Conservation (phyloP, 2,888 invertebrate species). For the Noctuana brunneofusca region DNA sequence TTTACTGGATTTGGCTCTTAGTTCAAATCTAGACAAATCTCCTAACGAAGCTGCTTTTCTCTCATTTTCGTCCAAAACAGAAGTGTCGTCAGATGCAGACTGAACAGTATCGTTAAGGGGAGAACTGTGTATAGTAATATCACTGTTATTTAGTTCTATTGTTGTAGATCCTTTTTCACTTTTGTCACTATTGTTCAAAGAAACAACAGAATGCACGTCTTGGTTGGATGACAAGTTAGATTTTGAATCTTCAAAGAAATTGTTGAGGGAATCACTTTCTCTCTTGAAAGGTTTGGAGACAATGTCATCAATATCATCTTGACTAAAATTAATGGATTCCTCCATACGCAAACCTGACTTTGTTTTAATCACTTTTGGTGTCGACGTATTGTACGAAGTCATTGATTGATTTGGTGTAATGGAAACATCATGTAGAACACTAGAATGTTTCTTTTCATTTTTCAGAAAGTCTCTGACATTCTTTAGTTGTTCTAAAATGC, state of each 20-base stretch:
- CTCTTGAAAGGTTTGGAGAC: slow-evolving; percentile 75
- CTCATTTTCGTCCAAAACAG: slow-evolving; percentile 83
- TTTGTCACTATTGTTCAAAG: slow-evolving; percentile 75
- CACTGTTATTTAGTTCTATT: slow-evolving; percentile 88
- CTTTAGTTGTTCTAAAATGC: slow-evolving; percentile 71
- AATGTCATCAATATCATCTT: slow-evolving; percentile 81
- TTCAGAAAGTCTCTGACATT: slow-evolving; percentile 70
- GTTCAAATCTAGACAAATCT: slow-evolving; percentile 87
- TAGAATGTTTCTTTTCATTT: slow-evolving; percentile 72
- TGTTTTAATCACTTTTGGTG: slow-evolving; percentile 73
- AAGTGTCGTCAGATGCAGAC: slow-evolving; percentile 73
- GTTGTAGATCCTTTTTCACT: slow-evolving; percentile 84
- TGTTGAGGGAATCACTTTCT: slow-evolving; percentile 77
- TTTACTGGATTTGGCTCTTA: slow-evolving; percentile 69
- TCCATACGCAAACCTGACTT: slow-evolving; percentile 56
- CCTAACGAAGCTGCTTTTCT: slow-evolving; percentile 91
- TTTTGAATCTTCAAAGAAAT: slow-evolving; percentile 73
- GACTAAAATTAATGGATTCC: slow-evolving; percentile 73
- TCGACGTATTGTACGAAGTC: slow-evolving; percentile 72
- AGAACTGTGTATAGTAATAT: slow-evolving; percentile 89
- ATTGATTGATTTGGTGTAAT: slow-evolving; percentile 45
- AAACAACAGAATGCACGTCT: slow-evolving; percentile 71
- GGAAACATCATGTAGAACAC: slow-evolving; percentile 59
- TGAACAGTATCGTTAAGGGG: slow-evolving; percentile 78
- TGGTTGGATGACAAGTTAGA: slow-evolving; percentile 76